A percentile compares a stretch with the other conserved stretches of the same genome.
phyloP scores from a whole-genome alignment of 2,888 invertebrate genomes.

The Drosophila nigricruria region DNA sequence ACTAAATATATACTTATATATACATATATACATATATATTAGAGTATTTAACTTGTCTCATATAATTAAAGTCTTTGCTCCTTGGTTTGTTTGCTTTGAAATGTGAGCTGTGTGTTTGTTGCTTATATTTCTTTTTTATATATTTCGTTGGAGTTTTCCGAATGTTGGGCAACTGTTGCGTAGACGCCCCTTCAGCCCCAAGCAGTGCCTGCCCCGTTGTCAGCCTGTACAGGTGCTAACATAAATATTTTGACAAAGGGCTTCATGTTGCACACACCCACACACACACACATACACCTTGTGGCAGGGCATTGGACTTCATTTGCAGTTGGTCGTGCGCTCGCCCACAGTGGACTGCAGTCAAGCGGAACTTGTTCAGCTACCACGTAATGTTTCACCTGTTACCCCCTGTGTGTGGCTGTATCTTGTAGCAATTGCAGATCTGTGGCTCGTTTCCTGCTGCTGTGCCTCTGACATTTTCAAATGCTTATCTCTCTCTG shows the following conservation, averaged over 20 bases:
- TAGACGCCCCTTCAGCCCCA: neutral
- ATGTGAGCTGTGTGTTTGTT: conserved; percentile 24
- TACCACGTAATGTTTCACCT: neutral
- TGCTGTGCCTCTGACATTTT: conserved; percentile 57
- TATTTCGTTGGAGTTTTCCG: neutral
- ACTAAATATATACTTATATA: neutral
- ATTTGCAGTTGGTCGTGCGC: conserved; percentile 61
- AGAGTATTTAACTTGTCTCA: conserved; percentile 37
- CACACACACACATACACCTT: conserved; percentile 9
- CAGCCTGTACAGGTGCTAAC: conserved; percentile 67
- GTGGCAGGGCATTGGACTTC: conserved; percentile 34
- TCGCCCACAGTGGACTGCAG: conserved; percentile 44
- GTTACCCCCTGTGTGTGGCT: neutral
- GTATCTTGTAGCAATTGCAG: conserved; percentile 28
- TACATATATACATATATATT: neutral
- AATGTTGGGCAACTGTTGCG: conserved; percentile 28
- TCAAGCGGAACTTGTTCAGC: conserved; percentile 35
- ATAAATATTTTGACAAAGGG: conserved; percentile 74
- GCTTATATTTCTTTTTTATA: neutral
- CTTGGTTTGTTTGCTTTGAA: conserved; percentile 34
- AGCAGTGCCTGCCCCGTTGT: conserved; percentile 13
- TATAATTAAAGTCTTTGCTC: neutral
- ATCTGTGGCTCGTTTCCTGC: conserved; percentile 42
- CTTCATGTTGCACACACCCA: conserved; percentile 39
- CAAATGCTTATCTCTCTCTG: conserved; percentile 68